Conservation (phyloP, 2,797 vertebrate genomes). For the Macropodus opercularis region DNA sequence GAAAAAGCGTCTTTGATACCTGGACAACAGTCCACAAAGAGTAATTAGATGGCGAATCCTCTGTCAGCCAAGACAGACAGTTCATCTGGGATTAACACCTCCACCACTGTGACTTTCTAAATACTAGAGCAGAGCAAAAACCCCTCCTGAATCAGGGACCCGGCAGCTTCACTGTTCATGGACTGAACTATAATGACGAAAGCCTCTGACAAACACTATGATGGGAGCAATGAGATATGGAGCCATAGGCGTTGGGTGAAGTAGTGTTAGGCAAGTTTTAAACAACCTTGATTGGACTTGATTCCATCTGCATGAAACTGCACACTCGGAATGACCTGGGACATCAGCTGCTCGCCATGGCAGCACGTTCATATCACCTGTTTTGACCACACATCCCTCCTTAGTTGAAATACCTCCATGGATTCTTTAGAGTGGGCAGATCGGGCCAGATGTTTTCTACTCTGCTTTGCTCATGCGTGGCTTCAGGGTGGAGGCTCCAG, state of each 20-base stretch:
- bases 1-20: slow-evolving; percentile 33
- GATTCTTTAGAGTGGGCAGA: slow-evolving; percentile 18
- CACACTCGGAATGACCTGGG: slow-evolving; percentile 12
- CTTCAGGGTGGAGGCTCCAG: slow-evolving; percentile 5
- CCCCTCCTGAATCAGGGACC: slow-evolving; percentile 71
- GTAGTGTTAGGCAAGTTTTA: slow-evolving; percentile 6
- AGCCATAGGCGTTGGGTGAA: slow-evolving; percentile 17
- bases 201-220: slow-evolving; percentile 20
- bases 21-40: slow-evolving; percentile 42
- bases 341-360: slow-evolving; percentile 34
- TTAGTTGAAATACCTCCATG: slow-evolving; percentile 39
- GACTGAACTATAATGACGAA: slow-evolving; percentile 43
- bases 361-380: slow-evolving; percentile 17
- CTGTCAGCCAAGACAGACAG: slow-evolving; percentile 22
- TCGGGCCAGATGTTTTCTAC: slow-evolving; percentile 18
- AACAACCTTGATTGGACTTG: slow-evolving; percentile 30
- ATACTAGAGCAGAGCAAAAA: slow-evolving; percentile 58
- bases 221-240: slow-evolving; percentile 9
- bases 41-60: slow-evolving; percentile 44
- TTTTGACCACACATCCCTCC: slow-evolving; percentile 26
- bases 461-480: slow-evolving; percentile 19
- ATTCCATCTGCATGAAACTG: slow-evolving; percentile 50
- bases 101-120: slow-evolving; percentile 75
- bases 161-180: slow-evolving; percentile 57
- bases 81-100: slow-evolving; percentile 54